These are phyloP conservation scores for Pomacea maculata DNA, from an alignment of 1,140 invertebrate species.

Conservation along the genomic window DNA sequence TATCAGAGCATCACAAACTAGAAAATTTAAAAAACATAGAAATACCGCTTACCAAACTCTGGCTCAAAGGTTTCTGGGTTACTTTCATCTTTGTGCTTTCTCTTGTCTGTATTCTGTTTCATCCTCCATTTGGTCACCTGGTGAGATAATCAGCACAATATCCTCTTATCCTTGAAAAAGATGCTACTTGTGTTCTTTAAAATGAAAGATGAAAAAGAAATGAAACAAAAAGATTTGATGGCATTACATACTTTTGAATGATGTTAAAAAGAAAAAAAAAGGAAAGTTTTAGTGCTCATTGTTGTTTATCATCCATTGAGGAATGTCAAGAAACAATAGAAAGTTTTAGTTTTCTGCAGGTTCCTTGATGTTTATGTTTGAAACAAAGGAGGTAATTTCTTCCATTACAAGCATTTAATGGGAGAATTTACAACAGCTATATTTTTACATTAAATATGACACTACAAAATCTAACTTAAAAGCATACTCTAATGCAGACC, in stretches of 20 bases:
- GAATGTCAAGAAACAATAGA: no score
- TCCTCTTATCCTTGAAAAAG: not conserved
- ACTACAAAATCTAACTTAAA: no score
- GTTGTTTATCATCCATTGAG: no score
- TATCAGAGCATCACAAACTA: not conserved
- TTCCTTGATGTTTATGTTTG: no score
- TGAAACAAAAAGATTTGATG: not conserved
- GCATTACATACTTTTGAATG: not conserved
- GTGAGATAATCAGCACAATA: not conserved
- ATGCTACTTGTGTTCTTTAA: not conserved
- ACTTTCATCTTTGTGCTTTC: not conserved
- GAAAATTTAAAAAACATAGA: not conserved
- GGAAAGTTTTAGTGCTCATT: not conserved
- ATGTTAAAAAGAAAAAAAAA: not conserved
- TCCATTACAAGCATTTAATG: no score
- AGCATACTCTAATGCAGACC: no score
- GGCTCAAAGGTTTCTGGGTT: slow-evolving; percentile 22
- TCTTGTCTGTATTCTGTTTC: slow-evolving; percentile 21
- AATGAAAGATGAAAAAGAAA: not conserved
- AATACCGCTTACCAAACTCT: slow-evolving; percentile 23
- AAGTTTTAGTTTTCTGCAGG: no score
- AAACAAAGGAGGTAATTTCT: no score
- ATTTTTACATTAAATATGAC: no score
- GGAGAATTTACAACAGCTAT: no score
- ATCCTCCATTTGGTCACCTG: slow-evolving; percentile 3